Evolutionary conservation across 2,888 invertebrate species (phyloP), one percentile per base, ranked within the genome.

Genomic region (Hydriomena furcata): DNA sequence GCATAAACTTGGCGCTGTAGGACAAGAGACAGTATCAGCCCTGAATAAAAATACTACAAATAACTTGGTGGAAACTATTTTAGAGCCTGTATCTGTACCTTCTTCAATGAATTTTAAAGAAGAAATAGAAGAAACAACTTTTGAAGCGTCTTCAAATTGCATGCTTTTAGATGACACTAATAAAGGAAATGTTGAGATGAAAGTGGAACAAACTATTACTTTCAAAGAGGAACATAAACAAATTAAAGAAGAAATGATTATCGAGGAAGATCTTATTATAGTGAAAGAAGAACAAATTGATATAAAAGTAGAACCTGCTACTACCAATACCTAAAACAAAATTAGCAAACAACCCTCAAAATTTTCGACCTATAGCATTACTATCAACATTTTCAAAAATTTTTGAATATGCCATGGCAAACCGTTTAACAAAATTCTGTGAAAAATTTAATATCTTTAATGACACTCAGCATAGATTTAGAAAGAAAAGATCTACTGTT

Each of bases 271-370:
- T 7, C n/a, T 31, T 27, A 5, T 32, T 8, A 3, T 21, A 25
- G 10, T 51, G 11, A 51, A 51, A 41, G 28, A 35, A 23, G 51
- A 51, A 34, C 20, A 7, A 7, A 7, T 11, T 7, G 13, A 24
- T 7, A 5, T 13, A 20, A 13, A 37, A 13, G 23, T 28, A 20
- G 30, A 36, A 4, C 10, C 7, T 12, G 7, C 8, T 27, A 24
- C 7, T 6, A 23, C n/a, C 21, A 38, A n/a, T 23, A 35, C 17
- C 5, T 11, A 27, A 17, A 23, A 24, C 13, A 3, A 17, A 23
- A 17, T 25, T 1, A 32, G 2, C 1, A 8, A 17, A 2, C 11
- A 41, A 20, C 5, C 25, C 0, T 8, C 8, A 11, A 7, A 13
- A 7, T 12, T n/a, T n/a, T n/a, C n/a, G n/a, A n/a, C n/a, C n/a